Percentiles rank a stretch among this genome's conserved stretches.
Conservation (phyloP, 1,140 invertebrate genomes). For the Hypothenemus hampei region DNA sequence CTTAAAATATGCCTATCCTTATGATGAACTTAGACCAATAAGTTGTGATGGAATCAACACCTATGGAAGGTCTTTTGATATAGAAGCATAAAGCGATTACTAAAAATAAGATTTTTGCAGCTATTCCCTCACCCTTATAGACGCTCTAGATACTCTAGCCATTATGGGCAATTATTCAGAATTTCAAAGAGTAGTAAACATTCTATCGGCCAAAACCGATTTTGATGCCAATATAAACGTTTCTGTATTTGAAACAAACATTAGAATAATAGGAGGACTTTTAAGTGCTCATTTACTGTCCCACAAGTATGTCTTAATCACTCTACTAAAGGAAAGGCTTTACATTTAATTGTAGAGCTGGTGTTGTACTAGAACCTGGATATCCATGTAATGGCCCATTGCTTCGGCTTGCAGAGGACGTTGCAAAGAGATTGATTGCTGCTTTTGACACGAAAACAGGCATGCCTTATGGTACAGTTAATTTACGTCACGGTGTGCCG, state of each 20-base stretch:
- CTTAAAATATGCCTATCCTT: constrained; percentile 90
- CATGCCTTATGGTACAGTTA: constrained; percentile 99
- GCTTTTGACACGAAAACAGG: constrained; percentile 88
- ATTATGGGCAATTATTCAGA: constrained; percentile 95
- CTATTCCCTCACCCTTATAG: constrained; percentile 95
- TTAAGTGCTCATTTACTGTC: constrained; percentile 94
- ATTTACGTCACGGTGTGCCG: constrained; percentile 88
- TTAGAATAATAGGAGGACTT: constrained; percentile 93
- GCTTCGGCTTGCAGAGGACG: constrained; percentile 87
- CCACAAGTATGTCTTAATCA: constrained; percentile 52
- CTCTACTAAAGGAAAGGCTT: background rate
- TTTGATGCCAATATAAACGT: constrained; percentile 98
- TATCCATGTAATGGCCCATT: constrained; percentile 98
- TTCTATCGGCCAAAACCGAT: constrained; percentile 75
- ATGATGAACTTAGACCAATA: constrained; percentile 93
- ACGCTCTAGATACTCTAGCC: constrained; percentile 92
- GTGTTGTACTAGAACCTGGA: constrained; percentile 78
- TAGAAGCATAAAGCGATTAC: background rate
- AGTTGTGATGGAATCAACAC: constrained; percentile 95
- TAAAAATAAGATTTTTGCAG: constrained; percentile 45
- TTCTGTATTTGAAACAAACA: constrained; percentile 99
- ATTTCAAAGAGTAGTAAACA: constrained; percentile 82
- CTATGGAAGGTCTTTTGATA: constrained; percentile 72
- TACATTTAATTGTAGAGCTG: constrained; percentile 58
- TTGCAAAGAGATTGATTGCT: constrained; percentile 81